Evolutionary conservation across 2,888 invertebrate species (phyloP), one percentile per base, ranked within the genome.

Genomic region (Petrolisthes manimaculis): DNA sequence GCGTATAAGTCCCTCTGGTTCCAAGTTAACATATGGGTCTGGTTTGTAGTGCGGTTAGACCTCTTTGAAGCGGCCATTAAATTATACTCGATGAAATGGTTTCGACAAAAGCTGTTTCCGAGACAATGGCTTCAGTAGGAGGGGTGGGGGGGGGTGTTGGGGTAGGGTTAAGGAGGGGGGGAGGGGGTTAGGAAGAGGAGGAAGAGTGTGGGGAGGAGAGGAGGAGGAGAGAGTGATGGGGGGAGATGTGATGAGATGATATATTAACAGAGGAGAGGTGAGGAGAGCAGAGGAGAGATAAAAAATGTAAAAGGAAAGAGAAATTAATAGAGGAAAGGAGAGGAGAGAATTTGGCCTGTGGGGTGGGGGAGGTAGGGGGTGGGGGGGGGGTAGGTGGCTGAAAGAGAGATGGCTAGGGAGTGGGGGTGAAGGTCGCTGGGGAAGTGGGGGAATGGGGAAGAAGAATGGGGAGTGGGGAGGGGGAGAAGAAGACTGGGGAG

Each of bases 111-210:
- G 69, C 37, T 51, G 53, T 67, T n/a, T 67, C n/a, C 82, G 55
- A 82, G 82, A 82, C 82, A 82, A 82, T 82, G 51, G 82, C 8
- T 18, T 61, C 18, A 12, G 55, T 18, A n/a, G 80, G 54, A 54
- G 80, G n/a, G 21, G 55, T 18, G 61, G 67, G 82, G 82, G 21
- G 24, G 93, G 94, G 94, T 98, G 98, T 99, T 96, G 93, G 6
- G 61, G 14, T 61, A 61, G 61, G 18, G 4, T 2, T 14, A 79
- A 55, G 77, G 53, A 77, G 8, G 14, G 6, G 14, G 61, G 14
- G 61, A 14, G 61, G 8, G 61, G 14, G 61, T 61, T 6, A 61
- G 61, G 61, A 14, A 61, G 61, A 61, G 61, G 14, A 61, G 61
- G 14, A 61, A 61, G 61, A 14, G 61, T 61, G 6, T 6, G 14